Base-by-base conservation (phyloP, 2,888 invertebrate species). In the Ormyrus nitidulus region DNA sequence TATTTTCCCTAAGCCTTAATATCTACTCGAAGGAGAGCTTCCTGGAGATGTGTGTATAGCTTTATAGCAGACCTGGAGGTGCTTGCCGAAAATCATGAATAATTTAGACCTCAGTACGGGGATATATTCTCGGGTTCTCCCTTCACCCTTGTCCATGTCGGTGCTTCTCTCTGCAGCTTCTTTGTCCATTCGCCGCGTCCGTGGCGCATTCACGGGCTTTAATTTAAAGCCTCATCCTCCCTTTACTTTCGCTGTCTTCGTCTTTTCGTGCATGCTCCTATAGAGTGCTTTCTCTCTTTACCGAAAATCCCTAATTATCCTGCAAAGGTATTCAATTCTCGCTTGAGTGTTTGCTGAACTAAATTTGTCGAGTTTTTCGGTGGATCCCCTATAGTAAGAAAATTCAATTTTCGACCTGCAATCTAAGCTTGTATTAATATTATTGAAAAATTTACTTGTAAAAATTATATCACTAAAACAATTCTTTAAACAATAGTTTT, bases 1-100 rank as follows among this genome's bases (percentile, higher is more conserved):
- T 85, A 85, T 84, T 85, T 85, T 84, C 82, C 84, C 85, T 85
- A 85, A 85, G 84, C 85, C 83, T 83, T 84, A 84, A 85, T 84
- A 85, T 85, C 85, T 81, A 84, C 84, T 83, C 83, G 77, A 83
- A 83, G 84, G 82, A 81, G 77, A 49, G 62, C 56, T 48, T 51
- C 34, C 10, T 8, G 6, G n/a, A 48, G 58, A 46, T 58, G 34
- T 64, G 44, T 83, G 83, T 83, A 82, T 81, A 79, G 83, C 81
- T 83, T 82, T 81, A 83, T 83, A 59, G 13, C 48, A 48, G 48
- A 10, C 58, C n/a, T 61, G 61, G 19, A 8, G 19, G 58, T 46
- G 58, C 82, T 79, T 79, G 80, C 74, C 76, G 75, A 80, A 78
- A 80, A 82, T 80, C 82, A 82, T 82, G 82, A 82, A 82, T 82